Evolutionary conservation across 2,888 invertebrate genomes (phyloP), one percentile per base, ranked within the genome.

Genomic region (Mayetiola destructor): DNA sequence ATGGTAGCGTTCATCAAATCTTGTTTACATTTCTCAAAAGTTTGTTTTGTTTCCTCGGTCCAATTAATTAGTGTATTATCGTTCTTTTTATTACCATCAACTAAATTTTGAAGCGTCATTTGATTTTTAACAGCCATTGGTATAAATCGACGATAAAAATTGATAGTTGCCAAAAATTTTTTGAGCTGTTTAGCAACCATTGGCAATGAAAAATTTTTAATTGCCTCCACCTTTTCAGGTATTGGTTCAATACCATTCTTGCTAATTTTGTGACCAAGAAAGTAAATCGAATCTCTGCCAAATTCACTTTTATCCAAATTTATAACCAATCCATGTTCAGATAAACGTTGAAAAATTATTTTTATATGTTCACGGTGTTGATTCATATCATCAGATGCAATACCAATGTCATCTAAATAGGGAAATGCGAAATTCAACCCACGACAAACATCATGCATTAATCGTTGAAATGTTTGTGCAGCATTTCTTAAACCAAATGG

Each of bases 71-170:
- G 20, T 2, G 59, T 59, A n/a, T 56, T 58, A 32, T 61, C 58
- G 12, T 59, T 59, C 27, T 58, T 60, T 12, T 42, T 59, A 35
- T 58, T 58, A 3, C 56, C 59, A 4, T 16, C 8, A 16, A 57
- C 32, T 18, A 59, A 35, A 10, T 40, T 16, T 30, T 55, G 37
- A 12, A 61, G 36, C 18, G 56, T 27, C 14, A 36, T n/a, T 53
- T 57, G 60, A 23, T 27, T 40, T 9, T 36, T 40, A 0, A 56
- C 59, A 3, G 61, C 60, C 14, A 59, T 40, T 23, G 62, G 65
- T 2, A 69, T 62, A 59, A 64, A 69, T 12, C 65, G 58, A 2
- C 67, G 58, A 40, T 69, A 69, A 60, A 67, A 69, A 60, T 69
- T 69, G 0, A 68, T 48, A 64, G 68, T 68, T 1, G 66, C 67